Conservation (phyloP, 2,113 vertebrate genomes). For the Hypocryptadius cinnamomeus region DNA sequence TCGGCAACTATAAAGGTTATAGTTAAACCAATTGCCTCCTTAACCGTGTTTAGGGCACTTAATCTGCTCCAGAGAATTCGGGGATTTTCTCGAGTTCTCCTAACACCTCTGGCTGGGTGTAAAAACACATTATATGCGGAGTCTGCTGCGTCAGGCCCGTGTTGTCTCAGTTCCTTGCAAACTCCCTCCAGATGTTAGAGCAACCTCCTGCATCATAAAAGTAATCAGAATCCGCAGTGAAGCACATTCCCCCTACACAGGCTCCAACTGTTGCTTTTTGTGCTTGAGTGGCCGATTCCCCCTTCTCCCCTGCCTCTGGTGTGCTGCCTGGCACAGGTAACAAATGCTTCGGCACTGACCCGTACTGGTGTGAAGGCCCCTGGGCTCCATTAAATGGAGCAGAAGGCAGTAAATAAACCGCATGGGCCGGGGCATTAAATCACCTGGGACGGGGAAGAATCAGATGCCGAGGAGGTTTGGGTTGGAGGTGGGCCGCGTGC, state of each 20-base stretch:
- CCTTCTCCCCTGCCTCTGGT: neutral
- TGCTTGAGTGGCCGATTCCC: neutral
- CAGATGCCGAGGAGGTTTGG: neutral
- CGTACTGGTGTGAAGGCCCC: neutral
- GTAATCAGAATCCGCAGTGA: neutral
- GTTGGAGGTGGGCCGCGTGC: neutral
- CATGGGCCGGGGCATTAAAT: slow-evolving; percentile 21
- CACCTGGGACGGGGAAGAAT: neutral
- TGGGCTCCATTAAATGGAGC: slow-evolving; percentile 32
- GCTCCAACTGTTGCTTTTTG: slow-evolving; percentile 14
- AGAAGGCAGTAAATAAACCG: slow-evolving; percentile 49
- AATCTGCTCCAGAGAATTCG: neutral
- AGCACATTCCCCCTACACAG: neutral
- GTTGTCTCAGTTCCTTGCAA: neutral
- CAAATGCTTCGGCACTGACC: slow-evolving; percentile 21
- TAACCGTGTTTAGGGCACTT: neutral
- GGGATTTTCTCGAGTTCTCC: neutral
- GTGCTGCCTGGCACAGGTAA: slow-evolving; percentile 38
- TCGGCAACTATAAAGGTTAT: neutral
- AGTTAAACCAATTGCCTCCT: neutral
- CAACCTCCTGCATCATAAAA: slow-evolving; percentile 3
- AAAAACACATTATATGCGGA: neutral
- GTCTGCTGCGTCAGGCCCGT: neutral
- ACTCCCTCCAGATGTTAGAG: slow-evolving; percentile 30
- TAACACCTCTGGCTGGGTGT: neutral